Base-by-base conservation (phyloP, 2,888 invertebrate species). In the Idaea aversata region DNA sequence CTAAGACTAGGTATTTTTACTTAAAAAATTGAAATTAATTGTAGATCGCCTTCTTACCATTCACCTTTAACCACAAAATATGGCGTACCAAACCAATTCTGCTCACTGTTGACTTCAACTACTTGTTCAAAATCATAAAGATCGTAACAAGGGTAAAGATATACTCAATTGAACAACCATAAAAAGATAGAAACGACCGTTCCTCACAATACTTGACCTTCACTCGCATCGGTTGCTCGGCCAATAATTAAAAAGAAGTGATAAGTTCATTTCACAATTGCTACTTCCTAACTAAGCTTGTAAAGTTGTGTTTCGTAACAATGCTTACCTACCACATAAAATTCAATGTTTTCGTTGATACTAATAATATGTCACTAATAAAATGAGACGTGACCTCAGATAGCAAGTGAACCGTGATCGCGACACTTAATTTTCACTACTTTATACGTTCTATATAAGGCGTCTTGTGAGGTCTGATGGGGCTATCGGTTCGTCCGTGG, bases 391-490 rank as follows among this genome's bases (percentile, higher is more conserved):
- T 87, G 92, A 90, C 92, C 91, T 75, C 65, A 77, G 92, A 91
- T 92, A 92, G 79, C 75, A 79, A 76, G 73, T 86, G 91, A 88
- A 82, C 90, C 84, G 83, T 82, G 79, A 80, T 78, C 81, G 80
- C 83, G 83, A 90, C 90, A 91, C 88, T 90, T 91, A 86, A 91
- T 90, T 91, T 91, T 91, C 91, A 88, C 88, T 87, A 88, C 84
- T 89, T 86, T 87, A 88, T 87, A 79, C 84, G 90, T 84, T 88
- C 88, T 83, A 90, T 83, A 88, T 87, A 83, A 72, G 75, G 75
- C 90, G 75, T 81, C 90, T 89, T 91, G 90, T 91, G 90, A 85
- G 90, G 90, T 90, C 90, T 77, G 71, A 67, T 67, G 72, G 47
- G 70, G 75, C 75, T 83, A 84, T 83, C 85, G 67, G 73, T 63